Conservation (phyloP, 1,140 invertebrate species). For the Plectus sambesii region DNA sequence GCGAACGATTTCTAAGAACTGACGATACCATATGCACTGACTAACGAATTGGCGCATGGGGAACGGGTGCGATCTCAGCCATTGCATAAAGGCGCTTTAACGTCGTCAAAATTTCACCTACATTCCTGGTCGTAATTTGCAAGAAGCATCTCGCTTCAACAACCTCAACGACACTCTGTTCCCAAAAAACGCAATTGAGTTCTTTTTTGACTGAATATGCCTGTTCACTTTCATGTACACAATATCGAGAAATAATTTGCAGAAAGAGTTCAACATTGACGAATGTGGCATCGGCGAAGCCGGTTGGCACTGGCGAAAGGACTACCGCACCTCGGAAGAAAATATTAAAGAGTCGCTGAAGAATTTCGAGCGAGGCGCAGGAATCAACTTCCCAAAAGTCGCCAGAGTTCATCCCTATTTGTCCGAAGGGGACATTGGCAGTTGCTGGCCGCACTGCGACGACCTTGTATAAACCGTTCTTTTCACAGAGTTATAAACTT, state of each 20-base stretch:
- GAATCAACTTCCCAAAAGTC: slow-evolving; percentile 11
- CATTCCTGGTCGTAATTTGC: no score
- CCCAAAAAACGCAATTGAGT: no score
- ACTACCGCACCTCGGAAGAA: slow-evolving; percentile 9
- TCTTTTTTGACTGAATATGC: no score
- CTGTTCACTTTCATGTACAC: slow-evolving; percentile 5
- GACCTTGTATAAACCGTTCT: slow-evolving; percentile 13
- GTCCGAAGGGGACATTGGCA: slow-evolving; percentile 14
- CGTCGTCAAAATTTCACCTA: no score
- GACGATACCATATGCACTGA: no score
- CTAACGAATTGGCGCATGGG: no score
- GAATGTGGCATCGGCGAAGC: slow-evolving; percentile 18
- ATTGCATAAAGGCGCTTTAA: no score
- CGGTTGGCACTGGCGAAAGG: slow-evolving; percentile 23
- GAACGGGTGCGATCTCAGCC: no score
- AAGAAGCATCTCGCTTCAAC: no score
- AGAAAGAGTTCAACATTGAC: slow-evolving; percentile 20
- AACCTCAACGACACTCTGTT: no score
- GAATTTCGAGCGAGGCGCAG: slow-evolving; percentile 19
- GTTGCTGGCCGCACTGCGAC: slow-evolving; percentile 21
- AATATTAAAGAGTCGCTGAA: slow-evolving; percentile 14
- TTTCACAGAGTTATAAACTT: slow-evolving; percentile 1
- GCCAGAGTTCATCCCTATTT: slow-evolving; percentile 18
- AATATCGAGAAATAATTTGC: slow-evolving; percentile 6
- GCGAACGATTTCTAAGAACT: no score